These are phyloP conservation scores for Porites australiensis DNA, from an alignment of 64 coral and sea anemone genomes.

Conservation along the genomic window DNA sequence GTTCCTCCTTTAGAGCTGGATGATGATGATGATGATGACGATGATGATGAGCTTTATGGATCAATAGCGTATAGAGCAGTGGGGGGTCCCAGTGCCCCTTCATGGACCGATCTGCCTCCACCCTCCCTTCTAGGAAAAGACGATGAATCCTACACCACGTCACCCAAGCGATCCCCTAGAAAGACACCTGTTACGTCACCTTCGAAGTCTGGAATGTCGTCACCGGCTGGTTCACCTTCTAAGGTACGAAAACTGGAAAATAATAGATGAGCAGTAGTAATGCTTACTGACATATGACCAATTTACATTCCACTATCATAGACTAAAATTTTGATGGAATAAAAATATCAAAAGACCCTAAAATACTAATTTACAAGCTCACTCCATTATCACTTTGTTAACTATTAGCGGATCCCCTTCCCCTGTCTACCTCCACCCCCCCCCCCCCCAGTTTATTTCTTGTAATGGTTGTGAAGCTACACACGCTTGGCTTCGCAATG, in stretches of 20 bases:
- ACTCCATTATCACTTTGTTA: too few relatives aligned
- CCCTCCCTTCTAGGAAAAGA: slow-evolving; percentile 14
- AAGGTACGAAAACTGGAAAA: slow-evolving; percentile 27
- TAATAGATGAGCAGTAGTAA: background rate
- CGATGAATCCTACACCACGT: background rate
- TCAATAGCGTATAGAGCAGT: slow-evolving; percentile 1
- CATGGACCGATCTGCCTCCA: slow-evolving; percentile 33
- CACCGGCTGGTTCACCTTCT: slow-evolving; percentile 28
- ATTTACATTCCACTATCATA: too few relatives aligned
- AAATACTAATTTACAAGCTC: too few relatives aligned
- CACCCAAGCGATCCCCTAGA: slow-evolving; percentile 37
- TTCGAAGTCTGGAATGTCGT: slow-evolving; percentile 30
- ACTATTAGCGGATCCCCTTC: too few relatives aligned
- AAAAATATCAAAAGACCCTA: too few relatives aligned
- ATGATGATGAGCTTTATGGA: slow-evolving; percentile 12
- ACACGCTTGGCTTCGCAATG: too few relatives aligned
- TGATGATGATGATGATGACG: slow-evolving; percentile 26
- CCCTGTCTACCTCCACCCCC: too few relatives aligned
- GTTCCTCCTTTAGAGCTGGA: slow-evolving; percentile 2
- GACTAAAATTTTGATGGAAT: too few relatives aligned
- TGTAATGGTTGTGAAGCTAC: too few relatives aligned
- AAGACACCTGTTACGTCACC: slow-evolving; percentile 56
- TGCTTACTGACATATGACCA: too few relatives aligned
- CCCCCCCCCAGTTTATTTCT: too few relatives aligned
- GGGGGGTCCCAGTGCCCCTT: slow-evolving; percentile 22